phyloP scores from a whole-genome alignment of 2,113 vertebrate species.

The Mobula birostris region DNA sequence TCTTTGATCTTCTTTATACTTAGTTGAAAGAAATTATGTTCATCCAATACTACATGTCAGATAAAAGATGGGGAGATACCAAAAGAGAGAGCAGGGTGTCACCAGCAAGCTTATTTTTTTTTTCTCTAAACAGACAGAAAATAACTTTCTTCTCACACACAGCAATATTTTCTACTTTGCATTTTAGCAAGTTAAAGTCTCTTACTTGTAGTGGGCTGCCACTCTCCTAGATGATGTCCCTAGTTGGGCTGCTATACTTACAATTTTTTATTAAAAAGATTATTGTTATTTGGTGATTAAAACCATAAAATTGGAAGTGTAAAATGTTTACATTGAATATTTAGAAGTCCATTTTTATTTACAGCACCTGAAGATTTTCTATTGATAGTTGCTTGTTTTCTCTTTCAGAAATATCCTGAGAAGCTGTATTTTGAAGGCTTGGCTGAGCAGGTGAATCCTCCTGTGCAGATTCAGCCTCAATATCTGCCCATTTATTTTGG shows the following conservation, averaged over 20 bases:
- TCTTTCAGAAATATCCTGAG: constrained; percentile 88
- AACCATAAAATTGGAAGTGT: not conserved
- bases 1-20: no score
- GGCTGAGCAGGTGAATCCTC: constrained; percentile 91
- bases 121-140: no score
- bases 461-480: constrained; percentile 85
- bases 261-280: not conserved
- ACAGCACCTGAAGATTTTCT: not conserved
- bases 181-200: no score
- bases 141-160: no score
- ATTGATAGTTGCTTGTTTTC: constrained; percentile 13
- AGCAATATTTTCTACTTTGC: no score
- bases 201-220: no score
- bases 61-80: no score
- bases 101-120: no score
- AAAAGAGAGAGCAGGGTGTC: no score
- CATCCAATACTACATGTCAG: no score
- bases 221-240: not conserved
- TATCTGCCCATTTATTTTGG: constrained; percentile 98
- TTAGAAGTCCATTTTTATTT: not conserved
- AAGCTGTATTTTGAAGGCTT: constrained; percentile 97
- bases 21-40: no score
- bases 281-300: not conserved
- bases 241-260: no score
- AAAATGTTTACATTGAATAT: not conserved